A percentile compares a stretch with the other conserved stretches of the same genome.
phyloP scores from a whole-genome alignment of 2,888 invertebrate species.

The Leptopterna dolabrata region DNA sequence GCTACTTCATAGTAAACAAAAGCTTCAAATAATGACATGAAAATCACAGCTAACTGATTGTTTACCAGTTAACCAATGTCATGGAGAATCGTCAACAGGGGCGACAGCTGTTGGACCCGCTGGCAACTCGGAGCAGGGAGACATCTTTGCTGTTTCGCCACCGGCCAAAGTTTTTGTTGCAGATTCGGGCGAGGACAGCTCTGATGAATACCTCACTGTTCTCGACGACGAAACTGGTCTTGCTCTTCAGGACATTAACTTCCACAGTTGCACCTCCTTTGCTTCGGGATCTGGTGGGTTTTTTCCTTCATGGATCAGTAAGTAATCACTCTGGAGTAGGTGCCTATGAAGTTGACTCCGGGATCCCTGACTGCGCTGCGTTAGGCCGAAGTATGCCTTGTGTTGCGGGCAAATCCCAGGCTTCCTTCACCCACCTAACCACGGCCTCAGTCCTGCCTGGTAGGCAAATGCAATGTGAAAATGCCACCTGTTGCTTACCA shows the following conservation, averaged over 20 bases:
- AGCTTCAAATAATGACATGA: too few species aligned
- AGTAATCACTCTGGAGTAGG: too few species aligned
- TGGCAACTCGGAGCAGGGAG: background rate
- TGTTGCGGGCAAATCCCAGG: too few species aligned
- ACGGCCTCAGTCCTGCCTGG: too few species aligned
- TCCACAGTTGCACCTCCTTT: conserved; percentile 14
- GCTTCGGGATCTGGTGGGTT: background rate
- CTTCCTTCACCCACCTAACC: too few species aligned
- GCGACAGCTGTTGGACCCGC: background rate
- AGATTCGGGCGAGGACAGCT: background rate
- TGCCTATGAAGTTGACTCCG: too few species aligned
- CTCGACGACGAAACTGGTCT: conserved; percentile 24
- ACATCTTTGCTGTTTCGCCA: background rate
- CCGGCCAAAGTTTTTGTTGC: background rate
- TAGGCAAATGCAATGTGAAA: too few species aligned
- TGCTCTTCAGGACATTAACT: conserved; percentile 12
- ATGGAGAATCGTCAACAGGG: background rate
- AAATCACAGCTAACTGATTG: too few species aligned
- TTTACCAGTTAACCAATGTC: background rate
- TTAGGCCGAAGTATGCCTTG: too few species aligned
- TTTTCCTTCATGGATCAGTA: background rate
- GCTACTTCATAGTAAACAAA: too few species aligned
- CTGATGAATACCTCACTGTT: background rate
- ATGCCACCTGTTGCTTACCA: too few species aligned
- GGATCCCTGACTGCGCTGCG: too few species aligned